Evolutionary conservation across 2,888 invertebrate genomes (phyloP), one percentile per base, ranked within the genome.

Genomic region (Agrilus cyanescens): DNA sequence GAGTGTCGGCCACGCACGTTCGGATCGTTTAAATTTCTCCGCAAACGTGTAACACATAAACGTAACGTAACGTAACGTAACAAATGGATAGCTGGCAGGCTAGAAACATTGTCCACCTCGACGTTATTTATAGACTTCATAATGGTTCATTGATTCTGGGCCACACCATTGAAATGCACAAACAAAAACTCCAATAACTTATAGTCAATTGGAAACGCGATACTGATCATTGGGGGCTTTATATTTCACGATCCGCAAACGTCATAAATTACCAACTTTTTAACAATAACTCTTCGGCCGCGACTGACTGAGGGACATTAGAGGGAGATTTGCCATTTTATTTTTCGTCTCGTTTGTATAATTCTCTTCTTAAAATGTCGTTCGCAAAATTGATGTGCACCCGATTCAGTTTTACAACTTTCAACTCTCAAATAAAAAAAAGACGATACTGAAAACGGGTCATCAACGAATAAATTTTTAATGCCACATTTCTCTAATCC

Each of bases 101-200:
- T 46, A 38, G 41, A 40, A 42, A 42, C 47, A 45, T 56, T 56
- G 57, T 57, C 59, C 54, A 54, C 55, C 51, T 51, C 50, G 54
- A 54, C 57, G 61, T 62, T 61, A 63, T 63, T 63, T 63, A 63
- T 61, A 58, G 57, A 58, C 55, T 57, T 61, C 63, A 63, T 62
- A 62, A 63, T 62, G 61, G 61, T 57, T 60, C 63, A 63, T 62
- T 63, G 63, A 61, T 61, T 64, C 57, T 57, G 54, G 57, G 56
- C 59, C 58, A 55, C 58, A 59, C 60, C 59, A 61, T 60, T 59
- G 61, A 61, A 60, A 60, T 58, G 55, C 58, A 54, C 57, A 52
- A 57, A 57, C 59, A 59, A 58, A 57, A 59, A 59, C 54, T 56
- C 55, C 58, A 57, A 61, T 62, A 61, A 56, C 52, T 57, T 56